phyloP scores from a whole-genome alignment of 2,113 vertebrate genomes.

The Alectura lathami region DNA sequence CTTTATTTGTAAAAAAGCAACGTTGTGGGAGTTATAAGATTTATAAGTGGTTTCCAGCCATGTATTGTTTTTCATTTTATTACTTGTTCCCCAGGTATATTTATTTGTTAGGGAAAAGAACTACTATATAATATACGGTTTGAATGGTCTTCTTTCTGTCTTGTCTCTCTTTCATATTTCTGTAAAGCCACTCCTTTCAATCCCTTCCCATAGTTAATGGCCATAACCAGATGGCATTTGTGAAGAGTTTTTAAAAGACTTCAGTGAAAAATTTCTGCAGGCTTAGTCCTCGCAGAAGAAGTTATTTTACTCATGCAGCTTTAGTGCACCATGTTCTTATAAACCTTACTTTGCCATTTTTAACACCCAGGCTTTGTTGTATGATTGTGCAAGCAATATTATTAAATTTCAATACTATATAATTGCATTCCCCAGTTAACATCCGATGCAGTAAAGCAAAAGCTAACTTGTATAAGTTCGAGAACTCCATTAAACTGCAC shows the following conservation, averaged over 20 bases:
- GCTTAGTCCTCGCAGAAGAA: not conserved
- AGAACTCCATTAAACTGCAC: not conserved
- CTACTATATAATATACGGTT: not conserved
- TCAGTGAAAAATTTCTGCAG: slow-evolving; percentile 28
- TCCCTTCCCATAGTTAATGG: slow-evolving; percentile 20
- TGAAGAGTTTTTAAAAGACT: slow-evolving; percentile 31
- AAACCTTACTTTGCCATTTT: not conserved
- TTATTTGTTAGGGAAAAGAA: not conserved
- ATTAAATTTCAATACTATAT: not conserved
- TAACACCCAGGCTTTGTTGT: not conserved
- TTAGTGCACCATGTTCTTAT: not conserved
- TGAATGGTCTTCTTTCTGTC: not conserved
- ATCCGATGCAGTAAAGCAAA: not conserved
- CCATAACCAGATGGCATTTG: not conserved
- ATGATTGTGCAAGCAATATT: not conserved
- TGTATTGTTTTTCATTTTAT: not conserved
- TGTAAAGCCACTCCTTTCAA: slow-evolving; percentile 18
- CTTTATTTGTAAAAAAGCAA: slow-evolving; percentile 23
- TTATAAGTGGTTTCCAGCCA: not conserved
- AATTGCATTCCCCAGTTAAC: not conserved
- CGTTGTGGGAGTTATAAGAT: not conserved
- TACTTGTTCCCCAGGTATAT: not conserved
- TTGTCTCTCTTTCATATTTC: not conserved
- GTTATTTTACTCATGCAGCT: not conserved
- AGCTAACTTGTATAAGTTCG: not conserved